Evolutionary conservation across 2,113 vertebrate genomes (phyloP).

Genomic region (Phycodurus eques): DNA sequence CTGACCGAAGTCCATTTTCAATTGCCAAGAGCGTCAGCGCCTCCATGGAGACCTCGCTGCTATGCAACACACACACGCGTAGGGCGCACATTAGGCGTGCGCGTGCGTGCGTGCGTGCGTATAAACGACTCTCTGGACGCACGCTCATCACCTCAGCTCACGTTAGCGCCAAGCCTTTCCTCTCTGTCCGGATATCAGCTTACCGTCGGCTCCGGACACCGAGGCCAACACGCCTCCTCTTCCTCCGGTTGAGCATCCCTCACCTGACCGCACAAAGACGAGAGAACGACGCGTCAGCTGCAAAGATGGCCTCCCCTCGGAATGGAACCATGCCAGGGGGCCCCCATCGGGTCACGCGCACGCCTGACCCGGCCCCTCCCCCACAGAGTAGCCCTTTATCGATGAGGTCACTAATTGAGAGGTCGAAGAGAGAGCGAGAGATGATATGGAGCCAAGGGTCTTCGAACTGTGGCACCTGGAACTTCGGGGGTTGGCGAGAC

Average conservation of each 20-base stretch:
- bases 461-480: no score
- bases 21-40: conserved; percentile 23
- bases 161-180: conserved; percentile 48
- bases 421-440: conserved; percentile 31
- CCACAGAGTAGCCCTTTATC: conserved; percentile 50
- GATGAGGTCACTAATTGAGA: conserved; percentile 55
- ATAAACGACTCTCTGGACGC: conserved; percentile 48
- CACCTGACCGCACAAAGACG: conserved; percentile 44
- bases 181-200: conserved; percentile 61
- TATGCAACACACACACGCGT: neutral
- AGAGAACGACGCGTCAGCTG: neutral
- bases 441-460: neutral
- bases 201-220: conserved; percentile 74
- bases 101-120: conserved; percentile 28
- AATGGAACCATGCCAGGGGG: conserved; percentile 46
- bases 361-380: conserved; percentile 43
- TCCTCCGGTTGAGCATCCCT: neutral
- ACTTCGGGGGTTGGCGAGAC: no score
- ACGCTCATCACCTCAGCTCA: conserved; percentile 63
- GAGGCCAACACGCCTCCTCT: conserved; percentile 17
- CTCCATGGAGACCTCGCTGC: conserved; percentile 30
- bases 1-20: conserved; percentile 48
- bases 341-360: conserved; percentile 31
- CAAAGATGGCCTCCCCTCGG: neutral
- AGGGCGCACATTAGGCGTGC: conserved; percentile 7